Evolutionary conservation across 1,140 invertebrate species (phyloP).

Genomic region (Brachionus asplanchnoidis): DNA sequence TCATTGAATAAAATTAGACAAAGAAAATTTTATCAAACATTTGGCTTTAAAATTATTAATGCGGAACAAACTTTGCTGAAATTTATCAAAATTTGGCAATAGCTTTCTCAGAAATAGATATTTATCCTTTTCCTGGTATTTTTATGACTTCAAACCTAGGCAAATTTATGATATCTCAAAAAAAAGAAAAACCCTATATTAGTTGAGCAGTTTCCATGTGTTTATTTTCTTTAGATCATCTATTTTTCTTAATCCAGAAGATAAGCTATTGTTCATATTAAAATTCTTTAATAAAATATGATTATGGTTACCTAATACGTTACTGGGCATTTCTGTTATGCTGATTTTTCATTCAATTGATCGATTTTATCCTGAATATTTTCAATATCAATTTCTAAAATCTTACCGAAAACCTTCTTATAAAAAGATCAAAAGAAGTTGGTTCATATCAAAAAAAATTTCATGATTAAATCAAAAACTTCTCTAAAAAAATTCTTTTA

Average conservation of each 20-base stretch:
- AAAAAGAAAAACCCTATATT: not conserved
- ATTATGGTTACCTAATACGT: not conserved
- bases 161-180: not conserved
- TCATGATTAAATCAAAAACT: not conserved
- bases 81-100: not conserved
- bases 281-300: not conserved
- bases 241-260: slow-evolving; percentile 21
- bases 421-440: not conserved
- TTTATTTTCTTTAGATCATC: not conserved
- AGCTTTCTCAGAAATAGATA: not conserved
- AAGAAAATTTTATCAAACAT: not conserved
- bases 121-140: not conserved
- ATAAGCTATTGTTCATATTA: slow-evolving; percentile 6
- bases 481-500: not conserved
- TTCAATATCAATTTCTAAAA: not conserved
- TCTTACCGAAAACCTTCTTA: not conserved
- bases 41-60: not conserved
- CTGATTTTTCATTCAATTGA: not conserved
- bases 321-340: not conserved
- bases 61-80: not conserved
- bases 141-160: not conserved
- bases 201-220: not conserved
- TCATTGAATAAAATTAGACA: not conserved
- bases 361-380: not conserved
- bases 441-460: not conserved